A percentile compares a stretch with the other conserved stretches of the same genome.
Conservation (phyloP, 2,888 invertebrate species). For the Brachypterus glaber region DNA sequence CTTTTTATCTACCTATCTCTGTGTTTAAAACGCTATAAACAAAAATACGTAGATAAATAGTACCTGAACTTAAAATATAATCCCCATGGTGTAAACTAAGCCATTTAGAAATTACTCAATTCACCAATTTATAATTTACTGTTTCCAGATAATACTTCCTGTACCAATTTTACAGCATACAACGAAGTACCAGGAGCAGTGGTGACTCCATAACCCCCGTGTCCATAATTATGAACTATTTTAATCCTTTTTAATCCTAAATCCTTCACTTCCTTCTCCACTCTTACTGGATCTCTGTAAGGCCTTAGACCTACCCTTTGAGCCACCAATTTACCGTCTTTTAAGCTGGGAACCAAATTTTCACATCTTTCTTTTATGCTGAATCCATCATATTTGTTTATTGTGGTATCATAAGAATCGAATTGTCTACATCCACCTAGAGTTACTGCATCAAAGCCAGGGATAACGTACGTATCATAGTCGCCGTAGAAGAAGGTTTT, state of each 20-base stretch:
- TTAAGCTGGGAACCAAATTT: constrained; percentile 60
- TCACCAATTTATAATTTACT: constrained; percentile 35
- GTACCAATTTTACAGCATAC: constrained; percentile 61
- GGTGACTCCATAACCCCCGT: constrained; percentile 88
- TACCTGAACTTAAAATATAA: too few relatives aligned
- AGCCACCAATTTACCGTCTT: constrained; percentile 47
- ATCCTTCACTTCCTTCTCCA: constrained; percentile 53
- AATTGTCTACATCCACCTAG: constrained; percentile 81
- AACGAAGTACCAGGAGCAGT: constrained; percentile 80
- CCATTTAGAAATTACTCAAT: too few relatives aligned
- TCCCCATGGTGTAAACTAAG: too few relatives aligned
- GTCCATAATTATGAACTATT: constrained; percentile 90
- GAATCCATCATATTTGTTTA: constrained; percentile 62
- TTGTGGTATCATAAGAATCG: constrained; percentile 59
- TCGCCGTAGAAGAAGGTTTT: constrained; percentile 83
- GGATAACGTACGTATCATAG: constrained; percentile 77
- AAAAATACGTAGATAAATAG: too few relatives aligned
- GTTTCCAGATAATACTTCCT: constrained; percentile 43
- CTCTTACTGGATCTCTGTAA: constrained; percentile 61
- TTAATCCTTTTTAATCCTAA: constrained; percentile 42
- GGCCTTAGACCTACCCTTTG: constrained; percentile 76
- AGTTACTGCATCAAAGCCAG: constrained; percentile 63
- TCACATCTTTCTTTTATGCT: constrained; percentile 73
- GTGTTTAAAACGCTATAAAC: too few relatives aligned
- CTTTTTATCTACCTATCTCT: too few relatives aligned